phyloP scores from a whole-genome alignment of 2,113 vertebrate genomes.

The Mohoua ochrocephala region DNA sequence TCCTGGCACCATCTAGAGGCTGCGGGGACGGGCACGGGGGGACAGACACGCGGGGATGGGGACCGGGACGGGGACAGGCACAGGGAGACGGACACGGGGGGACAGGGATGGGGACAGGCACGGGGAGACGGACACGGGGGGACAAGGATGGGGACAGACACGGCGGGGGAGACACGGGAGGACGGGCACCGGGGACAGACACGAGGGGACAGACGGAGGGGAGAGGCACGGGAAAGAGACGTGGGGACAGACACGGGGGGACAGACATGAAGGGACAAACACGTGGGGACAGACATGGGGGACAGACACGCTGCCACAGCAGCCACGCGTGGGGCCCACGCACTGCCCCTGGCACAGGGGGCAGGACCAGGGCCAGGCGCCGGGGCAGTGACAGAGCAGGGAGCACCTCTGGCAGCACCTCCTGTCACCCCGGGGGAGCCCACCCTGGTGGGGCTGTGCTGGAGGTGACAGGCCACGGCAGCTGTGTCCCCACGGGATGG shows the following conservation, averaged over 20 bases:
- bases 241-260: no score
- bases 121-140: no score
- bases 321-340: background rate
- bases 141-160: background rate
- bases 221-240: no score
- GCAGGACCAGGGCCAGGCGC: fast-evolving
- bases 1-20: constrained; percentile 61
- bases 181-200: background rate
- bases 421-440: background rate
- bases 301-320: background rate
- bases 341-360: fast-evolving
- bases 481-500: background rate
- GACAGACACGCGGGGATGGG: background rate
- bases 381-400: background rate
- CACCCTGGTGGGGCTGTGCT: background rate
- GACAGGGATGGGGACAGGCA: no score
- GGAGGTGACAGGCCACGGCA: background rate
- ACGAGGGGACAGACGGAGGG: background rate
- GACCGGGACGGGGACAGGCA: background rate
- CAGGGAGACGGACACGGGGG: background rate
- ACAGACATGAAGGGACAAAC: background rate
- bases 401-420: background rate
- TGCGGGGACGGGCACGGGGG: background rate
- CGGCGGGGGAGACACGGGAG: background rate
- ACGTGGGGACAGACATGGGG: background rate